These are phyloP conservation scores for Planococcus citri DNA, from an alignment of 1,140 invertebrate species.

Conservation along the genomic window DNA sequence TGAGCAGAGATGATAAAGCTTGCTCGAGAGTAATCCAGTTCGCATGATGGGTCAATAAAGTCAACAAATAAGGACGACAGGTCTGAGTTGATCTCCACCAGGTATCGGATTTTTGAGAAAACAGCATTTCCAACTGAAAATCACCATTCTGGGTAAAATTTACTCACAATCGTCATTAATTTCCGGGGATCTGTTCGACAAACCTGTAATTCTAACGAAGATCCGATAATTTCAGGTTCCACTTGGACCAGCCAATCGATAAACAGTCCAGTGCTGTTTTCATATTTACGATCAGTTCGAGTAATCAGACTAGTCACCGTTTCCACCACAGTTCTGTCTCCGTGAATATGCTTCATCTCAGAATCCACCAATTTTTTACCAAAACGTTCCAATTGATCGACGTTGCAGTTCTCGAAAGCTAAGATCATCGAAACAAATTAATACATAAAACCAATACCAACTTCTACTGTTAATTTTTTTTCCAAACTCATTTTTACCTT, in stretches of 20 bases:
- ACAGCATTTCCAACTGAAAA: conserved; percentile 47
- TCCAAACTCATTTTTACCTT: not conserved
- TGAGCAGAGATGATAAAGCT: conserved; percentile 51
- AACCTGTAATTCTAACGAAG: conserved; percentile 42
- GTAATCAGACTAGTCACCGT: conserved; percentile 3
- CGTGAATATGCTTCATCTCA: not conserved
- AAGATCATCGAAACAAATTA: not conserved
- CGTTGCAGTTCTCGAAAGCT: not conserved
- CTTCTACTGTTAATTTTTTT: not conserved
- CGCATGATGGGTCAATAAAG: conserved; percentile 74
- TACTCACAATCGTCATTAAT: no score
- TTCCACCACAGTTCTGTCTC: not conserved
- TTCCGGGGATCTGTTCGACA: conserved; percentile 11
- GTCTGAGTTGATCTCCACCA: conserved; percentile 24
- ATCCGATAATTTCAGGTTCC: conserved; percentile 65
- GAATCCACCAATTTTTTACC: conserved; percentile 5
- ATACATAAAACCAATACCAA: not conserved
- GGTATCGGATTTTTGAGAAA: conserved; percentile 33
- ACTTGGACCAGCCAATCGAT: conserved; percentile 78
- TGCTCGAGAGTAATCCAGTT: conserved; percentile 73
- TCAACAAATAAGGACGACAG: conserved; percentile 55
- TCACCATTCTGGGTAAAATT: conserved; percentile 18
- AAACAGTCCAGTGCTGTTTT: conserved; percentile 40
- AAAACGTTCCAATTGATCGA: not conserved
- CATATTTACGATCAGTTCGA: conserved; percentile 22